Conservation (phyloP, 1,140 invertebrate species). For the Hypsibius dujardini region DNA sequence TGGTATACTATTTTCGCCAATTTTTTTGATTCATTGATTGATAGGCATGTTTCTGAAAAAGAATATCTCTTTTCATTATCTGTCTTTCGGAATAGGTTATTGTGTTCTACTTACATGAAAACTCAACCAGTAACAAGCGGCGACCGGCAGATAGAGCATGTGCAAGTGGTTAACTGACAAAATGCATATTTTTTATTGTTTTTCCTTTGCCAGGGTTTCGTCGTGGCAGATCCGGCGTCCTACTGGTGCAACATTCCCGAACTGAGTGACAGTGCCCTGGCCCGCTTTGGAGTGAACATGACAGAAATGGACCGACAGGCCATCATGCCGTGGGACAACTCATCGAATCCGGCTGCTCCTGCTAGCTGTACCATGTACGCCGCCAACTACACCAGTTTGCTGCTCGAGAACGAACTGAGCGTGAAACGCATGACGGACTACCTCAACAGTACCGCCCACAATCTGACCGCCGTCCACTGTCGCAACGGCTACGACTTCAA, state of each 20-base stretch:
- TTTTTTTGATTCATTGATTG: no score
- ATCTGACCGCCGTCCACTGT: neutral
- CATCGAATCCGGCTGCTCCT: neutral
- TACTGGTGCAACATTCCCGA: neutral
- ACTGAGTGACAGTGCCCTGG: neutral
- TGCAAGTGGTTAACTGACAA: no score
- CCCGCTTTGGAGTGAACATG: neutral
- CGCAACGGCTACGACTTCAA: neutral
- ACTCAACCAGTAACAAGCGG: no score
- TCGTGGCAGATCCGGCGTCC: neutral
- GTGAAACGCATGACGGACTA: neutral
- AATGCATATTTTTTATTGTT: neutral
- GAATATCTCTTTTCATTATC: no score
- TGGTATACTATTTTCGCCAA: no score
- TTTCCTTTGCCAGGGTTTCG: neutral
- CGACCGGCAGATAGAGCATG: no score
- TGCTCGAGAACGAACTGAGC: neutral
- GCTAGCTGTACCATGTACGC: neutral
- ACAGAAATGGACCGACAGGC: neutral
- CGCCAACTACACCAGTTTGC: constrained; percentile 1
- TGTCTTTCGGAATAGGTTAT: no score
- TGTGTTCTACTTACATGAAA: no score
- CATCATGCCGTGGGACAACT: neutral
- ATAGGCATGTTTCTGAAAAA: no score
- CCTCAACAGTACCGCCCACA: neutral